These are phyloP conservation scores for Diaperis boleti DNA, from an alignment of 2,888 invertebrate genomes.

Conservation along the genomic window DNA sequence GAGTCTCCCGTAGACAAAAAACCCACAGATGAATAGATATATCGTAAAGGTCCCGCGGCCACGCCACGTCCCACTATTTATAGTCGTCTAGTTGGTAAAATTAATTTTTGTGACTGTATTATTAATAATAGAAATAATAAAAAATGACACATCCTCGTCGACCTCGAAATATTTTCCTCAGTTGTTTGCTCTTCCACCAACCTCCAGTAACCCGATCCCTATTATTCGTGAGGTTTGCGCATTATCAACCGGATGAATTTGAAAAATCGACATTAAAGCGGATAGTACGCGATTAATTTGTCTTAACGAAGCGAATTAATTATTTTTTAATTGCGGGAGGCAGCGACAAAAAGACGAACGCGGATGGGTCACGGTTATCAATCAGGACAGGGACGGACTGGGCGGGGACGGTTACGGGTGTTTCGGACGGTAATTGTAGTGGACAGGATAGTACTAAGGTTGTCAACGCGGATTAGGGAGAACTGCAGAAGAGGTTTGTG, in stretches of 20 bases:
- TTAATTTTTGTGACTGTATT: constrained; percentile 42
- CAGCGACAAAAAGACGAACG: constrained; percentile 40
- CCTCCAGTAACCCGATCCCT: constrained; percentile 33
- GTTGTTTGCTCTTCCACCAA: constrained; percentile 21
- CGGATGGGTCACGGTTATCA: constrained; percentile 37
- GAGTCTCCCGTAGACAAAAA: background rate
- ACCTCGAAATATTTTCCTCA: constrained; percentile 44
- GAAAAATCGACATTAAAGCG: constrained; percentile 32
- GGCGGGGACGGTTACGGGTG: background rate
- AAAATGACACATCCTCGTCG: constrained; percentile 44
- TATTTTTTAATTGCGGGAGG: constrained; percentile 38
- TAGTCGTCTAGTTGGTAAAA: constrained; percentile 41
- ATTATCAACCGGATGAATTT: constrained; percentile 23
- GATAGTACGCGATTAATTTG: constrained; percentile 30
- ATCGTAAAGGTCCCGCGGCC: constrained; percentile 35
- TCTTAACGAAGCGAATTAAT: constrained; percentile 40
- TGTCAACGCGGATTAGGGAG: no score
- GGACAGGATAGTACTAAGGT: background rate
- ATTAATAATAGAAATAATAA: constrained; percentile 44
- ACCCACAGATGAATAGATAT: constrained; percentile 35
- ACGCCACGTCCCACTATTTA: constrained; percentile 40
- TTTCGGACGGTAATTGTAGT: background rate
- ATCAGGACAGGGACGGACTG: constrained; percentile 28
- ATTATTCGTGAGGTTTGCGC: constrained; percentile 32
- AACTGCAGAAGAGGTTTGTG: no score